Evolutionary conservation across 2,888 invertebrate species (phyloP).

Genomic region (Oxytorus armatus): DNA sequence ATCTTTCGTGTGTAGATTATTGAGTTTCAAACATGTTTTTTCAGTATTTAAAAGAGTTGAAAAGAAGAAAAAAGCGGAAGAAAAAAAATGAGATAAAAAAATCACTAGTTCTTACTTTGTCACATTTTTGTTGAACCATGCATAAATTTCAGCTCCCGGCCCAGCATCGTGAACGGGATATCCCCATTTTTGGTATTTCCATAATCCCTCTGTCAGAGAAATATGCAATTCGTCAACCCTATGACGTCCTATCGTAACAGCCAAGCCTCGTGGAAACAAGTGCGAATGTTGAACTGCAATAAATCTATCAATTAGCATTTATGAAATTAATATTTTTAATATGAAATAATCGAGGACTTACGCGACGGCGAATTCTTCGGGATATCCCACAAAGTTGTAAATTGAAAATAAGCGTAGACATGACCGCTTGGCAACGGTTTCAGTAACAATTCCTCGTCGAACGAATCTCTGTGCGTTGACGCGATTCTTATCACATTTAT

Average conservation of each 20-base stretch:
- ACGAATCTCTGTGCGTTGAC: conserved; percentile 87
- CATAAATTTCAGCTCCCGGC: conserved; percentile 97
- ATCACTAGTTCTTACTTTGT: conserved; percentile 73
- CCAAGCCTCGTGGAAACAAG: conserved; percentile 94
- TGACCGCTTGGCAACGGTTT: conserved; percentile 94
- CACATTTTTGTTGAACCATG: conserved; percentile 91
- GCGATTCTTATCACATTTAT: conserved; percentile 32
- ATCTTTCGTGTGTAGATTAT: too few relatives aligned
- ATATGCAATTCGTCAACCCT: conserved; percentile 96
- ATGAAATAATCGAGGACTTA: conserved; percentile 70
- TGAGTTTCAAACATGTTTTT: too few relatives aligned
- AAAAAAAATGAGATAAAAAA: background rate
- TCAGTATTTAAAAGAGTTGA: background rate
- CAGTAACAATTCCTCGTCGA: conserved; percentile 94
- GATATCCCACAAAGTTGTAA: conserved; percentile 91
- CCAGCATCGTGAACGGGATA: conserved; percentile 95
- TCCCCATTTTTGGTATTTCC: conserved; percentile 97
- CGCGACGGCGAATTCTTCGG: conserved; percentile 75
- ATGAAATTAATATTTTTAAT: conserved; percentile 6
- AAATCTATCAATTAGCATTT: conserved; percentile 33
- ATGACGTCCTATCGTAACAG: conserved; percentile 94
- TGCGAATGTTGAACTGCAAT: conserved; percentile 91
- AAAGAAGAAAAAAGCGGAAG: background rate
- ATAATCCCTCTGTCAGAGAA: conserved; percentile 96
- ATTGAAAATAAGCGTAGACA: conserved; percentile 96